Percentiles rank a stretch among this genome's conserved stretches.
Conservation (phyloP, 2,797 vertebrate species). For the Megaceryle alcyon region DNA sequence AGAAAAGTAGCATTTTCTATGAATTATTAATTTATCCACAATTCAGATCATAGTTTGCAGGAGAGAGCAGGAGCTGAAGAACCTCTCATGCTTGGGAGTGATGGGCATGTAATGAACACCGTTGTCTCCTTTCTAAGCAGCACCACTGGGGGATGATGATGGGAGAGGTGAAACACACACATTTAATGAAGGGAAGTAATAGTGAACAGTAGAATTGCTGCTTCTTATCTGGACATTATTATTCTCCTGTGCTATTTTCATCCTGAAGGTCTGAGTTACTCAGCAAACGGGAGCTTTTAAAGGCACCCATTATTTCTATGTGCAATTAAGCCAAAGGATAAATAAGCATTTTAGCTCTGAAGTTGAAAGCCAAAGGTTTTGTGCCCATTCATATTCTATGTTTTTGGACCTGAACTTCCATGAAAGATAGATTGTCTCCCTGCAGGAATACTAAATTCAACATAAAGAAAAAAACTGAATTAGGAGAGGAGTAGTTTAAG, state of each 20-base stretch:
- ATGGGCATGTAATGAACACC: background rate
- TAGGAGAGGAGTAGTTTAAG: background rate
- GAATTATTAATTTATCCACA: background rate
- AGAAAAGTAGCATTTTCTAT: background rate
- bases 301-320: background rate
- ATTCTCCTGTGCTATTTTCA: background rate
- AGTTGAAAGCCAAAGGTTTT: background rate
- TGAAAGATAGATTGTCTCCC: background rate
- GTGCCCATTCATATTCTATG: background rate
- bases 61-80: background rate
- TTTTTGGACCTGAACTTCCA: background rate
- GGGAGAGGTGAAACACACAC: background rate
- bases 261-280: background rate
- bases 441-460: background rate
- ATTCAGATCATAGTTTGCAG: background rate
- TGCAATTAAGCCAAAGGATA: background rate
- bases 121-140: background rate
- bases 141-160: fast-evolving
- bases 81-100: background rate
- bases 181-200: background rate
- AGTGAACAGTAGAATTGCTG: background rate
- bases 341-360: background rate
- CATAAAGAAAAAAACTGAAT: background rate
- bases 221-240: background rate
- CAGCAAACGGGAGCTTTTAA: background rate